Evolutionary conservation across 2,113 vertebrate species (phyloP), one percentile per base, ranked within the genome.

Genomic region (Pachyramphus minor): DNA sequence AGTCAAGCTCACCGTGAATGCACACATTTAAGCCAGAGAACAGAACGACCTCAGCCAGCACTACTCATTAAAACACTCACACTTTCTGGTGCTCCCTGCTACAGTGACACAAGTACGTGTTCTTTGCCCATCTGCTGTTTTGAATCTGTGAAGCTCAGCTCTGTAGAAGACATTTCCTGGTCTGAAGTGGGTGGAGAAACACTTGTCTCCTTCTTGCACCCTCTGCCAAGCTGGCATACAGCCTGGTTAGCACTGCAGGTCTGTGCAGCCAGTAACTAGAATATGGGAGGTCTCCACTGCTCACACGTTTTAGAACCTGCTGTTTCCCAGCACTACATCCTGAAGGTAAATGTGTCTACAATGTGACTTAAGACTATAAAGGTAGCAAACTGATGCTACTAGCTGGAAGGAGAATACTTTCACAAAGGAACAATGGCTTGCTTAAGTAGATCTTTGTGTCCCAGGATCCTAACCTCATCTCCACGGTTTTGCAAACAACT

Each of bases 61-160:
- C 75, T 93, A 87, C 44, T 96, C 86, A 97, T 93, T 84, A 78
- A 88, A 93, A 87, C 8, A 44, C 77, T 96, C 86, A 81, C 93
- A 75, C 91, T 92, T 90, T 52, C 82, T 81, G 56, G 73, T 95
- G 89, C 93, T 95, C 93, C 73, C 89, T 72, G 80, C 80, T 78
- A 77, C 73, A 81, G n/a, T 60, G 84, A 89, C 91, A 96, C 84
- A 95, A 95, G 91, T 66, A 68, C 2, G 2, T 9, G 59, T 83
- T 94, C 92, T 94, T 45, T 37, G 83, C 69, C 93, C 92, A 90
- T 96, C 95, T 96, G 96, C 93, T 96, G 90, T 96, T 95, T 92
- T 72, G 79, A 95, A 83, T 56, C 92, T 94, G 90, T 8, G 60
- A 92, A 95, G 69, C 79, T 90, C 64, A 92, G 80, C 80, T 78